A percentile compares a stretch with the other conserved stretches of the same genome.
These are phyloP conservation scores for Nymphalis io DNA, from an alignment of 1,140 invertebrate species.

Conservation along the genomic window DNA sequence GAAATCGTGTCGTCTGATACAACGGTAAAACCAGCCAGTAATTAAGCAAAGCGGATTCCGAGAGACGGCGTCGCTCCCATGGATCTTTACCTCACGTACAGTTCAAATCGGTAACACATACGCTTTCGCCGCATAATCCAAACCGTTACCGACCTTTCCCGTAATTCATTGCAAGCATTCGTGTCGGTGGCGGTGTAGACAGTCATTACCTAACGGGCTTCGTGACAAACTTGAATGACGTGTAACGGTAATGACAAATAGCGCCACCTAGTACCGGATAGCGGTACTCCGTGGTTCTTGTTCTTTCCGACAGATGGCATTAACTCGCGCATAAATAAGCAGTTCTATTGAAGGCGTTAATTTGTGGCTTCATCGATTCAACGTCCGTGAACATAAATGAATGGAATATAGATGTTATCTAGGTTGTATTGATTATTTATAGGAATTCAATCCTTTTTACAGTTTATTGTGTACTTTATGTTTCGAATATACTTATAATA, in stretches of 20 bases:
- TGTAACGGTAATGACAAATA: conserved; percentile 62
- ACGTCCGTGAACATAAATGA: background rate
- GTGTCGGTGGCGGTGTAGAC: conserved; percentile 35
- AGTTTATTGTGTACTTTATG: no score
- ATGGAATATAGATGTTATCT: background rate
- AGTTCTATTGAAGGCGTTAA: background rate
- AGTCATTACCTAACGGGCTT: conserved; percentile 60
- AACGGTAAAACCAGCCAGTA: background rate
- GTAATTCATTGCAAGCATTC: conserved; percentile 64
- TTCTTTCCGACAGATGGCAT: conserved; percentile 49
- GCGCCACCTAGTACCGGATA: conserved; percentile 68
- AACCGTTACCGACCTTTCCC: conserved; percentile 58
- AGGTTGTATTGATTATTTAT: conserved; percentile 5
- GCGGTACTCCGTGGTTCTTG: conserved; percentile 63
- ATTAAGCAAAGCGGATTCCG: background rate
- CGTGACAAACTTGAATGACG: conserved; percentile 58
- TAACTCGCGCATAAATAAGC: conserved; percentile 22
- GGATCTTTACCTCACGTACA: conserved; percentile 32
- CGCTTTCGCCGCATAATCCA: conserved; percentile 43
- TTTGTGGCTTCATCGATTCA: background rate
- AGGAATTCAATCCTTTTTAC: background rate
- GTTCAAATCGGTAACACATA: conserved; percentile 44
- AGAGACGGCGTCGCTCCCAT: conserved; percentile 22
- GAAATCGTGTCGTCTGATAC: conserved; percentile 2
- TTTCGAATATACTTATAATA: no score